Conservation (phyloP, 2,888 invertebrate genomes). For the Iselma pallidipennis region DNA sequence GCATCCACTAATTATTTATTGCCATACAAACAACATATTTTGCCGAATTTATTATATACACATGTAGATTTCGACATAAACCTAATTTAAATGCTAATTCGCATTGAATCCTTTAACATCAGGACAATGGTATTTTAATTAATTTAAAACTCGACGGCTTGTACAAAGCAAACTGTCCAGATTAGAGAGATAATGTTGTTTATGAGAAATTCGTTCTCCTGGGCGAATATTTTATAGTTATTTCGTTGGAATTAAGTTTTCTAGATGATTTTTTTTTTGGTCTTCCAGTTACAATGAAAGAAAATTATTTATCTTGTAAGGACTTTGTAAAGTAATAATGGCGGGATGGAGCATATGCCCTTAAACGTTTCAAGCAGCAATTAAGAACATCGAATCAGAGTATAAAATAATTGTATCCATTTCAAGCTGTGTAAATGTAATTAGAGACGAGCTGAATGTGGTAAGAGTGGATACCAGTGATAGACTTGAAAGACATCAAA, state of each 20-base stretch:
- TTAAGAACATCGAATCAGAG: constrained; percentile 48
- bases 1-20: background rate
- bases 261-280: too few relatives aligned
- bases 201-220: constrained; percentile 14
- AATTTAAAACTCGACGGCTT: constrained; percentile 25
- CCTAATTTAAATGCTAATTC: background rate
- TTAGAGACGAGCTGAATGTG: constrained; percentile 48
- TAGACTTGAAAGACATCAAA: constrained; percentile 4
- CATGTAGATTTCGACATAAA: background rate
- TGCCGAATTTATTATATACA: background rate
- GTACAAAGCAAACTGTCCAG: constrained; percentile 15
- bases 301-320: background rate
- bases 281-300: too few relatives aligned
- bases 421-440: constrained; percentile 51
- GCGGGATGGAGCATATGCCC: constrained; percentile 41
- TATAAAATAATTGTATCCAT: constrained; percentile 52
- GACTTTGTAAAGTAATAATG: constrained; percentile 2
- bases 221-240: constrained; percentile 14
- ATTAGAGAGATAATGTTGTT: constrained; percentile 19
- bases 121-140: constrained; percentile 38
- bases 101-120: constrained; percentile 19
- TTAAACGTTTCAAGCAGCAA: constrained; percentile 46
- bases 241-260: background rate
- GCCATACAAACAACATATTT: background rate
- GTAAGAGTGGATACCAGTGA: constrained; percentile 34